phyloP scores from a whole-genome alignment of 1,140 invertebrate species.

The Temnothorax nylanderi region DNA sequence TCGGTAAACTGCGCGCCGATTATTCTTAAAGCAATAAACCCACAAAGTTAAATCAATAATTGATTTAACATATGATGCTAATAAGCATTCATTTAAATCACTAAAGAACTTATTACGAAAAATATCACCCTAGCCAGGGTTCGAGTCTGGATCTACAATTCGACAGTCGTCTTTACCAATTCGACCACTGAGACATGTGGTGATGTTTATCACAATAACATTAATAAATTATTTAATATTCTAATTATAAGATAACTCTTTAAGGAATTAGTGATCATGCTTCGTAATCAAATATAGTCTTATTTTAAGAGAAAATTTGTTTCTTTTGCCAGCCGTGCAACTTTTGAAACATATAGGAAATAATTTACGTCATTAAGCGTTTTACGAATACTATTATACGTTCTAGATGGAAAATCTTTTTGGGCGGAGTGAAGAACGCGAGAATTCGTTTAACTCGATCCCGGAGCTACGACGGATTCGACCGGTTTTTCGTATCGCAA shows the following conservation, averaged over 20 bases:
- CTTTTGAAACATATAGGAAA: background rate
- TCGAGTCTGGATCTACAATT: too few species aligned
- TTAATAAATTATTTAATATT: background rate
- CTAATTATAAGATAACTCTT: background rate
- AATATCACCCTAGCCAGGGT: too few species aligned
- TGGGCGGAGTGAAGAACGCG: background rate
- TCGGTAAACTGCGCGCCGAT: too few species aligned
- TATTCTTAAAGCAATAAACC: too few species aligned
- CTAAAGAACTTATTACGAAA: too few species aligned
- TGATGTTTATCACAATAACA: too few species aligned
- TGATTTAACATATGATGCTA: too few species aligned
- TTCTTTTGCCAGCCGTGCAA: background rate
- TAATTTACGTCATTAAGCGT: constrained; percentile 34
- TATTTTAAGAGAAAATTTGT: background rate
- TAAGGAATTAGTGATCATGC: background rate
- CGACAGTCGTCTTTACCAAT: too few species aligned
- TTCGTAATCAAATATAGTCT: background rate
- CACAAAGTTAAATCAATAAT: too few species aligned
- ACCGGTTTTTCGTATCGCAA: constrained; percentile 47
- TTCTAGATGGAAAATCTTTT: background rate
- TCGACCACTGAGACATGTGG: too few species aligned
- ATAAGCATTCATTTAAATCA: too few species aligned
- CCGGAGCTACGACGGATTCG: constrained; percentile 12
- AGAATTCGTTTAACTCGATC: constrained; percentile 49
- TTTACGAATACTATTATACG: background rate